These are phyloP conservation scores for Caenorhabditis sp. DNA, from an alignment of 2,888 invertebrate genomes.

Conservation along the genomic window DNA sequence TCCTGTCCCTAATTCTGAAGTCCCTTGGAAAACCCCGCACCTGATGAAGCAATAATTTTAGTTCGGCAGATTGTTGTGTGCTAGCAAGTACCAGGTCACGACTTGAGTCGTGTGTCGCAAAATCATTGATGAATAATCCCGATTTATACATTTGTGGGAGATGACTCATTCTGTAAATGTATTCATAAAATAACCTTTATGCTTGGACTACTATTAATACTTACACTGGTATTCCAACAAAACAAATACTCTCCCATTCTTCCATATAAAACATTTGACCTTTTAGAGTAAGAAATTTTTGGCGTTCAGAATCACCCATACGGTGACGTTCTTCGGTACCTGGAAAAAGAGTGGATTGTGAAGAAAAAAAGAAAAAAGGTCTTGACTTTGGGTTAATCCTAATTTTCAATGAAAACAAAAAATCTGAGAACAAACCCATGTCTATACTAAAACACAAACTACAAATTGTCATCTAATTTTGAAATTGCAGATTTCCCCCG, in stretches of 20 bases:
- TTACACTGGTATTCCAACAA: slow-evolving; percentile 83
- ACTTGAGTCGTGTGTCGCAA: slow-evolving; percentile 99
- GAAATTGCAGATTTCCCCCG: no score
- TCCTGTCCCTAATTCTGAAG: no score
- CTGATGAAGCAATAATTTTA: slow-evolving; percentile 88
- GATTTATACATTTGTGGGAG: slow-evolving; percentile 89
- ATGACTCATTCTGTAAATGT: slow-evolving; percentile 81
- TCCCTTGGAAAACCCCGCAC: slow-evolving; percentile 55
- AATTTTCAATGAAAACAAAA: no score
- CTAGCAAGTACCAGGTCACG: slow-evolving; percentile 94
- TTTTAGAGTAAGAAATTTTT: slow-evolving; percentile 78
- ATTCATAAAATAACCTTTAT: not conserved
- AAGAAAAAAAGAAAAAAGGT: no score
- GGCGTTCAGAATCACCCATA: slow-evolving; percentile 57
- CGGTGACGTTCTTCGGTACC: slow-evolving; percentile 77
- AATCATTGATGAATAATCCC: slow-evolving; percentile 93
- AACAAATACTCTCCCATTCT: slow-evolving; percentile 97
- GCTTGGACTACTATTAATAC: not conserved
- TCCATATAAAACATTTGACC: slow-evolving; percentile 99
- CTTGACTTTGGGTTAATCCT: no score
- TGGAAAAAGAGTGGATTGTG: no score
- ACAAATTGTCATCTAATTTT: no score
- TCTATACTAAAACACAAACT: no score
- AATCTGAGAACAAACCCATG: no score
- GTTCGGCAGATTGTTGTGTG: slow-evolving; percentile 94